phyloP scores from a whole-genome alignment of 2,797 vertebrate species.

The Hoplostethus atlanticus region DNA sequence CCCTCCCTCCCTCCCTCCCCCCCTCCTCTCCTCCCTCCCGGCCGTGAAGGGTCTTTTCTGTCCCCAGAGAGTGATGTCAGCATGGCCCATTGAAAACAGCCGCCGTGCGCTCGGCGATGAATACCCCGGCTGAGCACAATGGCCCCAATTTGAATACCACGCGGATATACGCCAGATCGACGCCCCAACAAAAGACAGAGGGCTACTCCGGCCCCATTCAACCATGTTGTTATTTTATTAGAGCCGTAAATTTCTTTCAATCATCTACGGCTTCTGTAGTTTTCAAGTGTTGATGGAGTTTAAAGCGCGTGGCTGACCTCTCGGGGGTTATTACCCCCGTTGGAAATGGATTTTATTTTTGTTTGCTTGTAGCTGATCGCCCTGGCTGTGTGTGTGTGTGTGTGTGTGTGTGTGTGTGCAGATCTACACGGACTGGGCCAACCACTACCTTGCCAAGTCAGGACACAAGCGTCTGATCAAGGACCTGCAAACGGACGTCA shows the following conservation, averaged over 20 bases:
- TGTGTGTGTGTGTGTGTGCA: conserved; percentile 77
- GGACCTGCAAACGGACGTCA: conserved; percentile 97
- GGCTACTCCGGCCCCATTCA: conserved; percentile 73
- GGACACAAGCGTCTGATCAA: conserved; percentile 97
- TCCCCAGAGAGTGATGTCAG: conserved; percentile 86
- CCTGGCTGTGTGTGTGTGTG: conserved; percentile 23
- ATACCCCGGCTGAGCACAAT: conserved; percentile 85
- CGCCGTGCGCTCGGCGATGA: conserved; percentile 80
- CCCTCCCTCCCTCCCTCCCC: conserved; percentile 57
- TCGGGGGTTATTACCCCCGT: conserved; percentile 20
- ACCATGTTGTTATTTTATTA: conserved; percentile 77
- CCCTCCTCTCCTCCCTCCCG: conserved; percentile 60
- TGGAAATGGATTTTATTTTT: conserved; percentile 39
- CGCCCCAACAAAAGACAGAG: conserved; percentile 80
- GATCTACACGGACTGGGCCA: conserved; percentile 99
- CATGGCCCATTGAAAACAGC: conserved; percentile 83
- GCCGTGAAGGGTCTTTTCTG: conserved; percentile 83
- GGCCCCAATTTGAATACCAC: conserved; percentile 89
- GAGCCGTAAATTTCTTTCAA: conserved; percentile 70
- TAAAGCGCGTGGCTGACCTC: conserved; percentile 50
- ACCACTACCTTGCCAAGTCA: conserved; percentile 97
- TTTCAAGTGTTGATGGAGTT: conserved; percentile 75
- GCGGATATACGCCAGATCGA: conserved; percentile 78
- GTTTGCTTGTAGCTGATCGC: conserved; percentile 39
- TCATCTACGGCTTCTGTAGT: conserved; percentile 70